Conservation (phyloP, 2,888 invertebrate species). For the Athalia cordata region DNA sequence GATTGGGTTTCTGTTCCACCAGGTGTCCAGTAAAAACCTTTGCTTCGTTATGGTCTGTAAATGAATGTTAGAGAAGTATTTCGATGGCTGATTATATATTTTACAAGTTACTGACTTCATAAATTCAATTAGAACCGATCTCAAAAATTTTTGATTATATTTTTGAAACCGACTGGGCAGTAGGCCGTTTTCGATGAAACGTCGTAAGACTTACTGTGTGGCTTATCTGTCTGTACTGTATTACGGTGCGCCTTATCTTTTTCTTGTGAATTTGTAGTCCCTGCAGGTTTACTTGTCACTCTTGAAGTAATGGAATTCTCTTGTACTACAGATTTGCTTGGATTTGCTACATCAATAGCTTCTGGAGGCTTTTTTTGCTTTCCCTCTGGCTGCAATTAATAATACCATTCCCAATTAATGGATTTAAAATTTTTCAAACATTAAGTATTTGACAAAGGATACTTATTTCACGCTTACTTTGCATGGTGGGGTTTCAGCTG, state of each 20-base stretch:
- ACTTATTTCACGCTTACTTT: constrained; percentile 52
- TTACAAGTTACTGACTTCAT: too few species aligned
- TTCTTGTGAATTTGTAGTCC: constrained; percentile 25
- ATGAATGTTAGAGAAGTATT: background rate
- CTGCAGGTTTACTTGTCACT: constrained; percentile 41
- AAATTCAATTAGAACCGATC: too few species aligned
- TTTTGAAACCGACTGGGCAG: too few species aligned
- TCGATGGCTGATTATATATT: too few species aligned
- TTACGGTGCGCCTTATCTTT: constrained; percentile 66
- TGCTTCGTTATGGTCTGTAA: constrained; percentile 47
- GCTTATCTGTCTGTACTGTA: constrained; percentile 71
- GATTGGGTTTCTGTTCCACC: constrained; percentile 42
- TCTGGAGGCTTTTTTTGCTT: constrained; percentile 43
- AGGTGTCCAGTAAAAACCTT: constrained; percentile 32
- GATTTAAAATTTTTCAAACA: too few species aligned
- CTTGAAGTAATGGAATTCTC: constrained; percentile 31
- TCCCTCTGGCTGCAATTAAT: constrained; percentile 42
- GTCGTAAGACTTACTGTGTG: constrained; percentile 46
- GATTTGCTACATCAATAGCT: background rate
- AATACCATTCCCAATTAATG: background rate
- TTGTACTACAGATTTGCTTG: constrained; percentile 4
- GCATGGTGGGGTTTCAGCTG: constrained; percentile 53
- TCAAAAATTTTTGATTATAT: too few species aligned
- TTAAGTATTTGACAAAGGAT: too few species aligned
- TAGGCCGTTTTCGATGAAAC: too few species aligned